phyloP scores from a whole-genome alignment of 2,888 invertebrate species.

The Hedya salicella region DNA sequence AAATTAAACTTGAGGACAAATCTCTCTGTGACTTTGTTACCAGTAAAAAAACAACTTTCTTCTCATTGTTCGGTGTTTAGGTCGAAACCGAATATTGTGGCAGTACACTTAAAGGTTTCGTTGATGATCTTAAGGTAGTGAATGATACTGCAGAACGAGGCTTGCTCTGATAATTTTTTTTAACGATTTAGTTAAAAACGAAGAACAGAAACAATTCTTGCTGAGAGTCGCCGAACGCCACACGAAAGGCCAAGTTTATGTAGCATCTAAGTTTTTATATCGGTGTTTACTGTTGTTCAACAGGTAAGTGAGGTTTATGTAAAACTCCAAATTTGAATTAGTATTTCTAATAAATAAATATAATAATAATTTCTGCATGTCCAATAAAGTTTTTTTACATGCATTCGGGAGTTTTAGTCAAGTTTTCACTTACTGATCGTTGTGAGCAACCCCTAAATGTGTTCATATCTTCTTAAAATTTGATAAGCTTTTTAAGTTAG shows the following conservation, averaged over 20 bases:
- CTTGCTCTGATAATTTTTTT: too few species aligned
- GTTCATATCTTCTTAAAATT: not conserved
- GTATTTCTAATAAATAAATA: too few species aligned
- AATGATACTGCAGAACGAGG: too few species aligned
- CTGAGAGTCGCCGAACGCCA: conserved; percentile 12
- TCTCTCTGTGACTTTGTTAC: not conserved
- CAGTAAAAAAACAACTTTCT: not conserved
- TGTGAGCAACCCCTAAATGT: not conserved
- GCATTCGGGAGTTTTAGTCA: not conserved
- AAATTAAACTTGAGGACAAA: not conserved
- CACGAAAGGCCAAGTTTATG: conserved; percentile 10
- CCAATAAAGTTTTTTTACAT: too few species aligned
- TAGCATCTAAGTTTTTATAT: too few species aligned
- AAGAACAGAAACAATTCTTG: too few species aligned
- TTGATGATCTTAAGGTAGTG: not conserved
- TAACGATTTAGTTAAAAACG: not conserved
- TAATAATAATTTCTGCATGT: too few species aligned
- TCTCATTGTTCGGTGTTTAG: not conserved
- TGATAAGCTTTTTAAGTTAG: not conserved
- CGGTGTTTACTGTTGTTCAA: too few species aligned
- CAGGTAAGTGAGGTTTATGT: too few species aligned
- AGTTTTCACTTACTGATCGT: not conserved
- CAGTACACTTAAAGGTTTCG: not conserved
- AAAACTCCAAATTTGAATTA: too few species aligned
- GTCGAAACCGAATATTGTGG: not conserved